These are phyloP conservation scores for Adineta ricciae DNA, from an alignment of 2,888 invertebrate genomes.

Conservation along the genomic window DNA sequence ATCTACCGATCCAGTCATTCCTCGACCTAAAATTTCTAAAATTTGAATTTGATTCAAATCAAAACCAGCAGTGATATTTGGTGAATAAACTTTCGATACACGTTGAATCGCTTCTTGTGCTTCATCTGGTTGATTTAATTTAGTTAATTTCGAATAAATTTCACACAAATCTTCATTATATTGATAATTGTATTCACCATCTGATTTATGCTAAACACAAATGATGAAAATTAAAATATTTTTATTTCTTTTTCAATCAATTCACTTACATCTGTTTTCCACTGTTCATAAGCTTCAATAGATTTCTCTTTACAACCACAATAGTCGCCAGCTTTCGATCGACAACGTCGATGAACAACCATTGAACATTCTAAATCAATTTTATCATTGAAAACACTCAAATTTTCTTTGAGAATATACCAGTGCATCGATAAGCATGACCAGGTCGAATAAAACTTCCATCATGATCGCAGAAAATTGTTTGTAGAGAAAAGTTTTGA, in stretches of 20 bases:
- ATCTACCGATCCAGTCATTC: not conserved
- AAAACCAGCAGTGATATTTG: not conserved
- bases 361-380: constrained; percentile 1
- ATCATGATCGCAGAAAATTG: not conserved
- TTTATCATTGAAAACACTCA: not conserved
- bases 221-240: not conserved
- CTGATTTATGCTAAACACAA: not conserved
- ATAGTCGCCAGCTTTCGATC: not conserved
- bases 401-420: too few species aligned
- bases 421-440: not conserved
- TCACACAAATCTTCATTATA: not conserved
- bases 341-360: constrained; percentile 10
- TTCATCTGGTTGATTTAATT: not conserved
- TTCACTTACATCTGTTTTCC: not conserved
- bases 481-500: not conserved
- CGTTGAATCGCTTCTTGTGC: not conserved
- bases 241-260: not conserved
- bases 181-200: not conserved
- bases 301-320: not conserved
- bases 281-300: not conserved
- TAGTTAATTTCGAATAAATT: not conserved
- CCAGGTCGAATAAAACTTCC: constrained; percentile 20
- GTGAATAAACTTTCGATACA: not conserved
- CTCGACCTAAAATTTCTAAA: not conserved
- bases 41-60: not conserved